A percentile compares a stretch with the other conserved stretches of the same genome.
phyloP scores from a whole-genome alignment of 2,113 vertebrate genomes.

The Otocyon megalotis region DNA sequence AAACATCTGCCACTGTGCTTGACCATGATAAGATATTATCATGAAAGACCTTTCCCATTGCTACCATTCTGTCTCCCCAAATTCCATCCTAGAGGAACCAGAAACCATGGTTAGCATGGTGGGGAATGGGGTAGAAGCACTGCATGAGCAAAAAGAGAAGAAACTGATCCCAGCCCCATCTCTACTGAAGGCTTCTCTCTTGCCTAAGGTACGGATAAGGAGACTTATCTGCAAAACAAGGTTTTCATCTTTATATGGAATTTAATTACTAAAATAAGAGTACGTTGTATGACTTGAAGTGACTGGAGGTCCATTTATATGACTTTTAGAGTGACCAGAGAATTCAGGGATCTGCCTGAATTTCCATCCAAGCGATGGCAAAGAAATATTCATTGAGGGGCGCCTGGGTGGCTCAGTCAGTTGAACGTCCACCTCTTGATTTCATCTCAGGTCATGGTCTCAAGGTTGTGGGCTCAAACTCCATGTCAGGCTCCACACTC shows the following conservation, averaged over 20 bases:
- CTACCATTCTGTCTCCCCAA: not conserved
- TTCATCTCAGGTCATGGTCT: too few species aligned
- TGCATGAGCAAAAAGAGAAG: not conserved
- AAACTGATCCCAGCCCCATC: not conserved
- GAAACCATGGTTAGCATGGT: not conserved
- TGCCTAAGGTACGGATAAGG: not conserved
- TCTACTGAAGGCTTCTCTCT: not conserved
- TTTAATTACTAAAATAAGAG: not conserved
- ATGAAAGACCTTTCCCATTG: not conserved
- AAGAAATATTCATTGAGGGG: not conserved
- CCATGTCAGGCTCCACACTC: too few species aligned
- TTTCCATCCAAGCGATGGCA: not conserved
- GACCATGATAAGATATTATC: not conserved
- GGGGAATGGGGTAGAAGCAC: not conserved
- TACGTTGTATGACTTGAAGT: not conserved
- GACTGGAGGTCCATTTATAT: not conserved
- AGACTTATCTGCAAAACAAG: not conserved
- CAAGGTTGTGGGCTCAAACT: too few species aligned
- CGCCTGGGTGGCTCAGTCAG: not conserved
- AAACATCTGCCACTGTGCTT: not conserved
- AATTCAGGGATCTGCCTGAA: not conserved
- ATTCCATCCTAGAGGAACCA: not conserved
- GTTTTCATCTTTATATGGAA: not conserved
- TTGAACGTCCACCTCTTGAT: too few species aligned
- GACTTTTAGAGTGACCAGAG: not conserved